A percentile compares a stretch with the other conserved stretches of the same genome.
Evolutionary conservation across 64 coral and sea anemone species (phyloP).

Genomic region (Montipora efflorescens): DNA sequence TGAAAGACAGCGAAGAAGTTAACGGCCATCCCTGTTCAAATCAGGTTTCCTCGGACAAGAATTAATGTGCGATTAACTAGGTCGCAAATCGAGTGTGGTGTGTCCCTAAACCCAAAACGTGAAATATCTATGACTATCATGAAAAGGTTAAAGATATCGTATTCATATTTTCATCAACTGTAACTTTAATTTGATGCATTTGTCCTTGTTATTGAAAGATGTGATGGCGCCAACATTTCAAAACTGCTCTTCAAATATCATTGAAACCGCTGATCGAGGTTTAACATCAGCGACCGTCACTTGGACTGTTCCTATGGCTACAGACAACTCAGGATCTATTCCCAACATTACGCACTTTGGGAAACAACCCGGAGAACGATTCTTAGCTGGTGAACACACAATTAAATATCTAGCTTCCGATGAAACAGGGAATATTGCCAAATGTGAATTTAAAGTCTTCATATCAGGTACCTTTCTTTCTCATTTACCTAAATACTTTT

Average conservation of each 20-base stretch:
- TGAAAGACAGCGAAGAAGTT: no score
- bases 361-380: conserved; percentile 27
- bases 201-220: background rate
- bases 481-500: no score
- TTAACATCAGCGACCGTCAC: background rate
- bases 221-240: background rate
- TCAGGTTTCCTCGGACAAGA: no score
- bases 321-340: conserved; percentile 52
- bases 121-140: no score
- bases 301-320: conserved; percentile 20
- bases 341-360: conserved; percentile 42
- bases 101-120: no score
- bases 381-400: conserved; percentile 34
- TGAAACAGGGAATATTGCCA: conserved; percentile 14
- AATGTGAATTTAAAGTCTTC: conserved; percentile 42
- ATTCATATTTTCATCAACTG: no score
- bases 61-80: no score
- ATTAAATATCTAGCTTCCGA: conserved; percentile 51
- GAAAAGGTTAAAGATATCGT: no score
- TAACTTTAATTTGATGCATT: background rate
- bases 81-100: no score
- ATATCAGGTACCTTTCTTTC: conserved; percentile 12
- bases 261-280: conserved; percentile 18
- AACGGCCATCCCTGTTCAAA: no score
- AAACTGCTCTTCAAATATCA: conserved; percentile 37